phyloP scores from a whole-genome alignment of 2,797 vertebrate species.

The Delichon dasypus region DNA sequence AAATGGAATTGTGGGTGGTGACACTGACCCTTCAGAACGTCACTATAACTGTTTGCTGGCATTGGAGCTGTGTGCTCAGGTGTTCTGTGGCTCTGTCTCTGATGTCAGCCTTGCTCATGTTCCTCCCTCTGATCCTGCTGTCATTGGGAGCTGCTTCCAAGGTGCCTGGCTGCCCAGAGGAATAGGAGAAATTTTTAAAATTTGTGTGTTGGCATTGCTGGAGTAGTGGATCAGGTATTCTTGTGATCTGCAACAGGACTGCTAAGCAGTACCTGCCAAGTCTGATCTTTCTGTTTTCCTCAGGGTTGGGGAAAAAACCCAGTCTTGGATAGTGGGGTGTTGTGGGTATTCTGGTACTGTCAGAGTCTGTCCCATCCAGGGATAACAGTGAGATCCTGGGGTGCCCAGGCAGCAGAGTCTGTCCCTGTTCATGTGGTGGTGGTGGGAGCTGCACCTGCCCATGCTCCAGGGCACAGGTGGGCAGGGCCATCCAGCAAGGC shows the following conservation, averaged over 20 bases:
- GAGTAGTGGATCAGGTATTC: neutral
- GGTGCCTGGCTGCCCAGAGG: neutral
- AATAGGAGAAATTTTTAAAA: accelerated
- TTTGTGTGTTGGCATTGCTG: neutral
- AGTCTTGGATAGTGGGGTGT: neutral
- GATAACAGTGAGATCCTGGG: neutral
- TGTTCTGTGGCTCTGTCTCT: neutral
- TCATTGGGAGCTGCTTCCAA: neutral
- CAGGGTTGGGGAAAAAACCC: neutral
- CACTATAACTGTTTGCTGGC: neutral
- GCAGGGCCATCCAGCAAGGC: neutral
- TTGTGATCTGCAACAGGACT: neutral
- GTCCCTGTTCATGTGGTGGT: accelerated
- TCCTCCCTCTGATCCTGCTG: neutral
- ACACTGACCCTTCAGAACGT: neutral
- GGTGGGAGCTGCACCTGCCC: neutral
- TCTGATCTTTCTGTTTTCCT: neutral
- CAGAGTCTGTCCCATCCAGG: neutral
- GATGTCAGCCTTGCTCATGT: neutral
- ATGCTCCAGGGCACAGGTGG: neutral
- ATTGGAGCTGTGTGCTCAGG: neutral
- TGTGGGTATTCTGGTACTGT: neutral
- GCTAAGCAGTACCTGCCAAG: neutral
- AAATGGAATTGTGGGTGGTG: neutral
- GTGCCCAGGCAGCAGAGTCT: neutral